phyloP scores from a whole-genome alignment of 2,888 invertebrate genomes.

The Ochlodes sylvanus region DNA sequence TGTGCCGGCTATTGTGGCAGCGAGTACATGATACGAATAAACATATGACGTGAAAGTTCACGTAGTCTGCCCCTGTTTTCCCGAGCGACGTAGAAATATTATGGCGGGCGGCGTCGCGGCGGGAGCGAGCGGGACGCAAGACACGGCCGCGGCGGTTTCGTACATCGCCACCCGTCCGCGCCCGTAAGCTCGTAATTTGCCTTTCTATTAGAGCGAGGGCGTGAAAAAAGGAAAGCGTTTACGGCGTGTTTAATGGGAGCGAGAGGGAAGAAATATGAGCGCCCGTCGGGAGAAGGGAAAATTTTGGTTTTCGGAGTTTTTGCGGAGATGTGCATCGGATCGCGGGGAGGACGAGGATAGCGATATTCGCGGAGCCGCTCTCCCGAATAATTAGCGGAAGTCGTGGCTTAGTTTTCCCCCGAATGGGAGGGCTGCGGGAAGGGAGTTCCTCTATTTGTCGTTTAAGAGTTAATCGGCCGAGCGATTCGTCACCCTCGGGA shows the following conservation, averaged over 20 bases:
- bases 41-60: conserved; percentile 80
- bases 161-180: conserved; percentile 85
- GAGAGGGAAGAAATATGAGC: conserved; percentile 85
- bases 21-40: conserved; percentile 58
- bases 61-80: conserved; percentile 75
- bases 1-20: conserved; percentile 39
- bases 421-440: conserved; percentile 71
- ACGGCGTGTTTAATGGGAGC: conserved; percentile 84
- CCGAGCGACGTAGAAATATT: conserved; percentile 68
- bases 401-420: conserved; percentile 83
- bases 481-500: conserved; percentile 83
- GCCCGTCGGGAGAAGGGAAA: conserved; percentile 82
- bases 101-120: conserved; percentile 47
- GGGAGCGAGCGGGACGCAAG: conserved; percentile 70
- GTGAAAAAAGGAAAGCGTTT: conserved; percentile 86
- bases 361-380: conserved; percentile 71
- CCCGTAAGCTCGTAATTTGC: conserved; percentile 85
- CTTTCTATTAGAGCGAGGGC: conserved; percentile 85
- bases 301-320: conserved; percentile 84
- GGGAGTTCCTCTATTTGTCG: conserved; percentile 84
- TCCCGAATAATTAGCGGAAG: conserved; percentile 83
- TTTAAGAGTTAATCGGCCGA: conserved; percentile 85
- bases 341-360: conserved; percentile 75
- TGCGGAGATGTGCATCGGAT: conserved; percentile 82
- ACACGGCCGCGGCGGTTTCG: conserved; percentile 76